Evolutionary conservation across 2,113 vertebrate genomes (phyloP).

Genomic region (Platysteira castanea): DNA sequence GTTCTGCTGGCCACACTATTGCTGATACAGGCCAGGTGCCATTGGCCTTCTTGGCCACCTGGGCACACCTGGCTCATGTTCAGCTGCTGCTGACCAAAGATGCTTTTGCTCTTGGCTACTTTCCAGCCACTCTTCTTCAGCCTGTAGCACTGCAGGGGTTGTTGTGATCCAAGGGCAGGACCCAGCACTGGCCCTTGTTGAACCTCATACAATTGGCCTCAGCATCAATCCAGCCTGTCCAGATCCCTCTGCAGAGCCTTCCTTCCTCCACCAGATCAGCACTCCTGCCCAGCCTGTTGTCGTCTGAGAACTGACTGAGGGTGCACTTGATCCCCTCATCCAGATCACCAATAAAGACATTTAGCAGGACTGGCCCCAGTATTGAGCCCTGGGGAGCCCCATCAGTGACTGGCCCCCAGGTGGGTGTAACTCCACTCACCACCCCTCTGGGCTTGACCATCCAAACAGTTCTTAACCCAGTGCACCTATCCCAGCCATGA

Average conservation of each 20-base stretch:
- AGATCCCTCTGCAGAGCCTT: not conserved
- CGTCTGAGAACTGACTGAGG: not conserved
- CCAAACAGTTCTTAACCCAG: not conserved
- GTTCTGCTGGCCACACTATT: not conserved
- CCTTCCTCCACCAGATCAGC: not conserved
- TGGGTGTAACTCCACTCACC: not conserved
- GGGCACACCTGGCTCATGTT: not conserved
- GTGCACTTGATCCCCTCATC: not conserved
- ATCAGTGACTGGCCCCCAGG: too few species aligned
- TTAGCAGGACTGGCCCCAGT: not conserved
- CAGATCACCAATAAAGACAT: not conserved
- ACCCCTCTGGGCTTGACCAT: not conserved
- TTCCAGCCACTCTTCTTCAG: not conserved
- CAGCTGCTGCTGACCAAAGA: not conserved
- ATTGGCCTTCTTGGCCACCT: not conserved
- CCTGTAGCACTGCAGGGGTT: not conserved
- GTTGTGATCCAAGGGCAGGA: not conserved
- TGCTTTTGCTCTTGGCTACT: not conserved
- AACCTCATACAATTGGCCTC: not conserved
- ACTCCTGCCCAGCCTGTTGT: not conserved
- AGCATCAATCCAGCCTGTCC: not conserved
- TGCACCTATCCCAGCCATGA: not conserved
- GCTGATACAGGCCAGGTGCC: not conserved
- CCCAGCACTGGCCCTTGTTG: not conserved
- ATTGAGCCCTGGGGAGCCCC: not conserved